phyloP scores from a whole-genome alignment of 2,797 vertebrate species.

The Parambassis ranga region DNA sequence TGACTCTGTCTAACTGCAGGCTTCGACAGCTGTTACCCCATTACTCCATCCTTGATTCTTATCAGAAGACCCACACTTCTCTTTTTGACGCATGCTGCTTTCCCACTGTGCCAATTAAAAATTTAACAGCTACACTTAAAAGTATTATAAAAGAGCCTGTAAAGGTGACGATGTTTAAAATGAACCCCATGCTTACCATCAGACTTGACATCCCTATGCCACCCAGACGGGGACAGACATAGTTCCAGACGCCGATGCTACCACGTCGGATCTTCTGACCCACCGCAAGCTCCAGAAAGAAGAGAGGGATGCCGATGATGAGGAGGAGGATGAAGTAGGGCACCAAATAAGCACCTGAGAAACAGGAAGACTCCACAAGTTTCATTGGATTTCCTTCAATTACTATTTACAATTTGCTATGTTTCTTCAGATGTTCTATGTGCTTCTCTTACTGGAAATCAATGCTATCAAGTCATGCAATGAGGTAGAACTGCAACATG shows the following conservation, averaged over 20 bases:
- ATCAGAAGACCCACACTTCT: neutral
- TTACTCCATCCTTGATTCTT: neutral
- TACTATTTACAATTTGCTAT: too few species aligned
- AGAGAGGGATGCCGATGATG: constrained; percentile 92
- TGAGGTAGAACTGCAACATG: too few species aligned
- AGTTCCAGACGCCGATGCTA: constrained; percentile 96
- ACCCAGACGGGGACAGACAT: constrained; percentile 89
- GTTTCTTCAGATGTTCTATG: too few species aligned
- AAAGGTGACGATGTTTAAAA: neutral
- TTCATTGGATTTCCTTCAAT: neutral
- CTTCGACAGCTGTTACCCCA: constrained; percentile 1
- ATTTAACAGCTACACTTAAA: neutral
- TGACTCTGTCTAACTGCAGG: constrained; percentile 1
- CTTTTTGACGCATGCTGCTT: neutral
- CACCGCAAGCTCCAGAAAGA: constrained; percentile 94
- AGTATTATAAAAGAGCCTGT: neutral
- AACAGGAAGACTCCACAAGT: constrained; percentile 3
- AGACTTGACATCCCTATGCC: constrained; percentile 93
- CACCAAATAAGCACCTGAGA: constrained; percentile 90
- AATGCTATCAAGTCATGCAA: too few species aligned
- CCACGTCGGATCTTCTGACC: constrained; percentile 94
- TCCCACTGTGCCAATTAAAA: neutral
- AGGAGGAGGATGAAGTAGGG: constrained; percentile 92
- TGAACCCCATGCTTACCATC: constrained; percentile 78
- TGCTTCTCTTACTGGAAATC: too few species aligned